Evolutionary conservation across 2,113 vertebrate species (phyloP).

Genomic region (Ptyas mucosa): DNA sequence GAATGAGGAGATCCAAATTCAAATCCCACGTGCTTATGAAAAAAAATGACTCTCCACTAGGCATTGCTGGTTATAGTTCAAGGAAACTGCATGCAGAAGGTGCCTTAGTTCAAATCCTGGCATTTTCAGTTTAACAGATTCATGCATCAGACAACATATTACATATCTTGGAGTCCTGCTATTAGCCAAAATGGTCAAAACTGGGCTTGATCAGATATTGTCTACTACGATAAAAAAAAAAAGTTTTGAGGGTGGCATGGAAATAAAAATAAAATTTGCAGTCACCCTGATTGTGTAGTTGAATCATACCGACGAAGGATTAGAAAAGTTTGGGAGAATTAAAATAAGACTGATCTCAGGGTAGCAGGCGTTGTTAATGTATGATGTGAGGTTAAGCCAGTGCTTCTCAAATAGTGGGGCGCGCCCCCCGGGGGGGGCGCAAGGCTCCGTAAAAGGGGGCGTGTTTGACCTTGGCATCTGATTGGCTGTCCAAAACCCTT

Average conservation of each 20-base stretch:
- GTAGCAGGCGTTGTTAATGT: background rate
- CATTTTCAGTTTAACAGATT: background rate
- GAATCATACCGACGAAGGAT: background rate
- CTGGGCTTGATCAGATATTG: background rate
- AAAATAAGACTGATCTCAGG: fast-evolving
- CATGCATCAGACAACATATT: background rate
- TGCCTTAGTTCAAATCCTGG: background rate
- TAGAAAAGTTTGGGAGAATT: background rate
- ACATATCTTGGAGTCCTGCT: background rate
- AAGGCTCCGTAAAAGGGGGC: too few relatives aligned
- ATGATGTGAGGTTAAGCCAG: background rate
- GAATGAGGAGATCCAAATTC: background rate
- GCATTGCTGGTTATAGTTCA: too few relatives aligned
- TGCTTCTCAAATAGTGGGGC: too few relatives aligned
- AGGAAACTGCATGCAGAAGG: background rate
- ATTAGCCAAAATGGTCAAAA: background rate
- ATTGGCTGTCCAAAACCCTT: too few relatives aligned
- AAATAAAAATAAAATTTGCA: background rate
- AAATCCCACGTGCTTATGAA: background rate
- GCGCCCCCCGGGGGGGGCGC: too few relatives aligned
- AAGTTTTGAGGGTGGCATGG: background rate
- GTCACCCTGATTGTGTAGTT: background rate
- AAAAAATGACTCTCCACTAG: too few relatives aligned
- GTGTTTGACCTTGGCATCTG: too few relatives aligned
- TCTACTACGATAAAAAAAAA: background rate